Evolutionary conservation across 2,113 vertebrate genomes (phyloP).

Genomic region (Orcinus orca): DNA sequence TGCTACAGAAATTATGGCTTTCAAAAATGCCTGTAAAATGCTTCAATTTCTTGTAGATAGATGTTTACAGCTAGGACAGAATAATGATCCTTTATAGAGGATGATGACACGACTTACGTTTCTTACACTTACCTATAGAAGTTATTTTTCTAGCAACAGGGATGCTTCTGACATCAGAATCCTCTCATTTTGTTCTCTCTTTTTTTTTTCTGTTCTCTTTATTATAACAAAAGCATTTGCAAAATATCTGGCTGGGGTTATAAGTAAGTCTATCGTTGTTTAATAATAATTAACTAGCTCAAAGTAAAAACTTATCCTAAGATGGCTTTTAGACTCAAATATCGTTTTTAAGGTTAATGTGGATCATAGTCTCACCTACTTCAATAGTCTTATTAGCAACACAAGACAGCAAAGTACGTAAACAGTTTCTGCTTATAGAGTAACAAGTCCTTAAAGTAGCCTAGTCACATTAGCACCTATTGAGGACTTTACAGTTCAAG

Average conservation of each 20-base stretch:
- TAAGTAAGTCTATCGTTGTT: background rate
- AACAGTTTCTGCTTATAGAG: background rate
- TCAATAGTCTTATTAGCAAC: background rate
- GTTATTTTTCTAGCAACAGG: background rate
- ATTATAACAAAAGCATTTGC: background rate
- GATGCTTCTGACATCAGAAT: background rate
- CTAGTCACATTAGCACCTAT: background rate
- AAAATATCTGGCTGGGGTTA: background rate
- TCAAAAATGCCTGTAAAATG: slow-evolving; percentile 2
- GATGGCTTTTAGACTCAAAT: background rate
- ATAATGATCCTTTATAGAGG: background rate
- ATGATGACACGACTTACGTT: background rate
- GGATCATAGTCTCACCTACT: background rate
- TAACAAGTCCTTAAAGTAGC: background rate
- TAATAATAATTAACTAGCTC: background rate
- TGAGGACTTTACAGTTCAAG: background rate
- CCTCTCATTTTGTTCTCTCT: background rate
- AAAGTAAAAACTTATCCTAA: background rate
- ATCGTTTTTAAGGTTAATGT: background rate
- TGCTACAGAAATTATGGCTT: background rate
- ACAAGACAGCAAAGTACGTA: background rate
- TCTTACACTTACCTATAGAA: background rate
- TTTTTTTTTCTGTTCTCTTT: background rate
- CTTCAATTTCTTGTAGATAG: background rate
- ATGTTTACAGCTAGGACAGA: background rate